Percentiles rank a stretch among this genome's conserved stretches.
Evolutionary conservation across 2,797 vertebrate species (phyloP).

Genomic region (Lepilemur ruficaudatus): DNA sequence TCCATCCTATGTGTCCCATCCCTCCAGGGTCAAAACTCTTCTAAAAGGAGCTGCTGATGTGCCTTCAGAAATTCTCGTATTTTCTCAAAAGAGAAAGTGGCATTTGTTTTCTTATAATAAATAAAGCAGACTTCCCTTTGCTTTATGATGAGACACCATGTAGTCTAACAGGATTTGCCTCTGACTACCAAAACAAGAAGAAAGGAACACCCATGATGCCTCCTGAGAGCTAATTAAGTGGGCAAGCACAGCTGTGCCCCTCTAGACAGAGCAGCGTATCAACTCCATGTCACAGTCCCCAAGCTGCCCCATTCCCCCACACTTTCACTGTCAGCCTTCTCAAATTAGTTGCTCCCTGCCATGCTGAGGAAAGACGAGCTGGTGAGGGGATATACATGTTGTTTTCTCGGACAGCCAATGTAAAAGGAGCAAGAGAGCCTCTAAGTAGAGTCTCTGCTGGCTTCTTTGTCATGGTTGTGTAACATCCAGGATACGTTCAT

Average conservation of each 20-base stretch:
- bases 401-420: background rate
- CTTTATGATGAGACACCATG: background rate
- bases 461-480: background rate
- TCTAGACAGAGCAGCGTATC: background rate
- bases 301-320: background rate
- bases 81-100: background rate
- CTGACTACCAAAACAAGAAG: background rate
- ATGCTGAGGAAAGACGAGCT: background rate
- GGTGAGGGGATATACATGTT: background rate
- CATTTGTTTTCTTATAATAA: background rate
- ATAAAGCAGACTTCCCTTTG: background rate
- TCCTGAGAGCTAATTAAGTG: background rate
- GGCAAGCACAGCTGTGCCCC: background rate
- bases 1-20: background rate
- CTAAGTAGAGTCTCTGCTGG: background rate
- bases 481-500: background rate
- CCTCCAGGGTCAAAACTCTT: background rate
- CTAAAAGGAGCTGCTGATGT: background rate
- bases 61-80: background rate
- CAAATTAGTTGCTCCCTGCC: background rate
- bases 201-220: background rate
- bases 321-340: background rate
- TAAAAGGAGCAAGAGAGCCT: background rate
- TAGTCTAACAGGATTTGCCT: background rate
- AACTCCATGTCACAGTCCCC: background rate